phyloP scores from a whole-genome alignment of 2,888 invertebrate genomes.

The Drosophila monieri region DNA sequence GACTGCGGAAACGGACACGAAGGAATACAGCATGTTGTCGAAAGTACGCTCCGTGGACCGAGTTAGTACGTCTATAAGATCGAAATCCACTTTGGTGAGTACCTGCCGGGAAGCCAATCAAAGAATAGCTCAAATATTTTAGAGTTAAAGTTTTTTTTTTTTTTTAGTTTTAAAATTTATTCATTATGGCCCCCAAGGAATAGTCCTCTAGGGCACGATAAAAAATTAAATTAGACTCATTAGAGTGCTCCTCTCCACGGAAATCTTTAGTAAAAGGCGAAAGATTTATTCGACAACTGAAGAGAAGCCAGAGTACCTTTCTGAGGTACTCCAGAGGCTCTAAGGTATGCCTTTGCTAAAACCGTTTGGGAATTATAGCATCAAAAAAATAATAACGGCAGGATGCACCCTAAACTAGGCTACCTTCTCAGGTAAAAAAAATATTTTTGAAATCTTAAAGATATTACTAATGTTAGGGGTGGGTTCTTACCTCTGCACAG shows the following conservation, averaged over 20 bases:
- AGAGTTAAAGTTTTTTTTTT: too few relatives aligned
- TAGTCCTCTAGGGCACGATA: slow-evolving; percentile 27
- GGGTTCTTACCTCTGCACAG: slow-evolving; percentile 86
- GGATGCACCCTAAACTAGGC: slow-evolving; percentile 2
- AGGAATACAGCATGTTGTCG: slow-evolving; percentile 94
- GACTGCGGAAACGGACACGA: slow-evolving; percentile 96
- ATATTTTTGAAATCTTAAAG: background rate
- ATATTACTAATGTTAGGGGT: background rate
- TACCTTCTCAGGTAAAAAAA: background rate
- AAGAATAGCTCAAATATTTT: background rate
- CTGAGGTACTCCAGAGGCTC: rapidly evolving
- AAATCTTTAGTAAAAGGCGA: slow-evolving; percentile 92
- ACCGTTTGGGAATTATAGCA: slow-evolving; percentile 51
- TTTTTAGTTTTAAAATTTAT: slow-evolving; percentile 19
- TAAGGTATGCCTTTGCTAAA: background rate
- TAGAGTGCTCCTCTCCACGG: slow-evolving; percentile 90
- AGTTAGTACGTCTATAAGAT: slow-evolving; percentile 91
- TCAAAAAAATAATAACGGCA: background rate
- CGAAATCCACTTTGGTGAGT: slow-evolving; percentile 91
- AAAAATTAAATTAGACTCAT: slow-evolving; percentile 86
- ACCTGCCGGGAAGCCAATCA: slow-evolving; percentile 81
- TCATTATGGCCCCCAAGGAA: slow-evolving; percentile 44
- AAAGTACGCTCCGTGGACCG: slow-evolving; percentile 91
- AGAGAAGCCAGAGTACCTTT: slow-evolving; percentile 86
- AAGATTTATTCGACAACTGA: slow-evolving; percentile 89